Evolutionary conservation across 2,113 vertebrate genomes (phyloP), one percentile per base, ranked within the genome.

Genomic region (Phylloscopus whistleri): DNA sequence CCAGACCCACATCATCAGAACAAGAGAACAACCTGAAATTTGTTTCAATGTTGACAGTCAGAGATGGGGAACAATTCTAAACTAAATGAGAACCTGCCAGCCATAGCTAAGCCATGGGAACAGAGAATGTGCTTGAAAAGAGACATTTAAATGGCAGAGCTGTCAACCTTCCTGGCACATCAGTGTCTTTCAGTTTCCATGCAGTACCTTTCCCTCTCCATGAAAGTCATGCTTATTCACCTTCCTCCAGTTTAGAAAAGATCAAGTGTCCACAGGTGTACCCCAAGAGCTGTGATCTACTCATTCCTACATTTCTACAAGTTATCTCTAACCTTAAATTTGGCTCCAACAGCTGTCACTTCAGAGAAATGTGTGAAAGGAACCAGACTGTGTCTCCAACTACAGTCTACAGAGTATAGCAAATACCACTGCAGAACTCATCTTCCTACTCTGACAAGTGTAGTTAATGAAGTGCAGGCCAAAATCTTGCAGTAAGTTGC

Each of bases 161-260:
- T 66, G 55, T 53, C 58, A 18, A 37, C 14, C 14, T 37, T 87
- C 68, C 28, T 81, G 22, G 31, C 60, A 58, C 5, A 46, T n/a
- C n/a, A 39, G 9, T 30, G 10, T 52, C 49, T 82, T 78, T 39
- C 60, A 20, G n/a, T 74, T 90, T 72, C 48, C 28, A 21, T 37
- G 22, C 26, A 51, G 28, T 49, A 72, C 16, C 7, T 60, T 81
- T 75, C 28, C 35, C 11, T 60, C 28, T 62, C 37, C 37, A 11
- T 62, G 27, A 39, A 91, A 89, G 12, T 26, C 52, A 10, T 0
- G 0, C 13, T 72, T 92, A 39, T 37, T 84, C 64, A 76, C 87
- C 64, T 91, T 91, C 75, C 91, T 91, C 73, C 60, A 81, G 80
- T 76, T 94, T 80, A 92, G 83, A 94, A 94, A 96, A 93, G 89